Conservation (phyloP, 2,888 invertebrate species). For the Dasysyrphus tricinctus region DNA sequence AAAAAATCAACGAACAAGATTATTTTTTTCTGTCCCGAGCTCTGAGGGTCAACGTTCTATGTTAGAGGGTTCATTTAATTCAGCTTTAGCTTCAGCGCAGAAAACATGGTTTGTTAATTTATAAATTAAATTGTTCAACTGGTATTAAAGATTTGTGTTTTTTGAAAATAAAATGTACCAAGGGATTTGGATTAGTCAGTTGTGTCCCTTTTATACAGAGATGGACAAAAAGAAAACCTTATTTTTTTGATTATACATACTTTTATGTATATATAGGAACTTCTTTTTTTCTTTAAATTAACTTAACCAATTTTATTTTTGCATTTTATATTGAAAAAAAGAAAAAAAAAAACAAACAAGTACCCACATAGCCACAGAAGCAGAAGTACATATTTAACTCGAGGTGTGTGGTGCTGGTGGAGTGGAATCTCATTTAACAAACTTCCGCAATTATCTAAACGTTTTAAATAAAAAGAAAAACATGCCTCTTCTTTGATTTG, state of each 20-base stretch:
- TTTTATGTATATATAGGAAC: not conserved
- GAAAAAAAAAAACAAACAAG: not conserved
- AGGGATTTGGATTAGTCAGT: not conserved
- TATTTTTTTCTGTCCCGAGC: slow-evolving; percentile 30
- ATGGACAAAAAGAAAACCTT: not conserved
- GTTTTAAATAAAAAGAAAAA: slow-evolving; percentile 33
- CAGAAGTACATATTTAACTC: not conserved
- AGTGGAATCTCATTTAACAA: slow-evolving; percentile 35
- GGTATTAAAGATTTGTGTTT: slow-evolving; percentile 9
- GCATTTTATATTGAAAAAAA: slow-evolving; percentile 3
- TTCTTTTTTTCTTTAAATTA: not conserved
- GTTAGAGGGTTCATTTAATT: slow-evolving; percentile 59
- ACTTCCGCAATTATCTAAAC: slow-evolving; percentile 50
- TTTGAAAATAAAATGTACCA: not conserved
- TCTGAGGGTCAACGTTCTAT: slow-evolving; percentile 73
- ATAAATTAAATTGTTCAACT: slow-evolving; percentile 29
- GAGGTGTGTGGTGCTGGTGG: slow-evolving; percentile 23
- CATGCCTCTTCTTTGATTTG: slow-evolving; percentile 36
- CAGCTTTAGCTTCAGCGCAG: slow-evolving; percentile 42
- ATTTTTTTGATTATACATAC: slow-evolving; percentile 10
- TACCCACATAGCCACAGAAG: slow-evolving; percentile 14
- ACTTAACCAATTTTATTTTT: not conserved
- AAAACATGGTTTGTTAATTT: slow-evolving; percentile 59
- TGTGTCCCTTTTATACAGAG: not conserved
- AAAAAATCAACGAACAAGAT: slow-evolving; percentile 29